These are phyloP conservation scores for Sphaerophoria taeniata DNA, from an alignment of 2,888 invertebrate genomes.

Conservation along the genomic window DNA sequence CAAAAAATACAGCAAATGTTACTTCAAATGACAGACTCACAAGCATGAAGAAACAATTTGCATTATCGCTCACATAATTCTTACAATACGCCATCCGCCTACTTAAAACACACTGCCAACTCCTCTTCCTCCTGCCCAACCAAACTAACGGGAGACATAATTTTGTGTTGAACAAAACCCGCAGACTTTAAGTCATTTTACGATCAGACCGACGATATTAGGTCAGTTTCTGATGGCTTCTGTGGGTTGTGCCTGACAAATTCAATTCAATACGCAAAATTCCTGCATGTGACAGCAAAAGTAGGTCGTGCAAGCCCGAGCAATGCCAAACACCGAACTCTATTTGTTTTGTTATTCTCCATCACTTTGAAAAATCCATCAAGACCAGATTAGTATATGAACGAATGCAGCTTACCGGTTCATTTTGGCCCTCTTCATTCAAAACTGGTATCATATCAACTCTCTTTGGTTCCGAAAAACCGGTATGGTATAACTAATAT, in stretches of 20 bases:
- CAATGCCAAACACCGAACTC: slow-evolving; percentile 28
- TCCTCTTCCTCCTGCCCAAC: not conserved
- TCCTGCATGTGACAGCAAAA: slow-evolving; percentile 51
- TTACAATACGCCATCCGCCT: slow-evolving; percentile 38
- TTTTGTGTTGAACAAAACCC: not conserved
- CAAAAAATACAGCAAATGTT: not conserved
- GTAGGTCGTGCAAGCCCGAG: slow-evolving; percentile 53
- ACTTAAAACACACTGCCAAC: slow-evolving; percentile 39
- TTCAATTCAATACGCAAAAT: slow-evolving; percentile 45
- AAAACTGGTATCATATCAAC: not conserved
- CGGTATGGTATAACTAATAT: slow-evolving; percentile 13
- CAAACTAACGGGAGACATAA: slow-evolving; percentile 22
- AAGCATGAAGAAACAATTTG: slow-evolving; percentile 33
- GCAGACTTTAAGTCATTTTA: slow-evolving; percentile 51
- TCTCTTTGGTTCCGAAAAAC: slow-evolving; percentile 26
- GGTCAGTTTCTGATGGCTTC: slow-evolving; percentile 66
- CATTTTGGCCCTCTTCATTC: not conserved
- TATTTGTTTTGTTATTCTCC: slow-evolving; percentile 37
- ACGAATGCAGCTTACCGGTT: slow-evolving; percentile 4
- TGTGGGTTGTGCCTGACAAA: slow-evolving; percentile 23
- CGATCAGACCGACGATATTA: slow-evolving; percentile 57
- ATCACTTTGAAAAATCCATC: not conserved
- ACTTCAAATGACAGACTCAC: slow-evolving; percentile 18
- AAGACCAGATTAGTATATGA: not conserved
- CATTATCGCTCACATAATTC: slow-evolving; percentile 46